Evolutionary conservation across 2,888 invertebrate genomes (phyloP).

Genomic region (Hipparchia semele): DNA sequence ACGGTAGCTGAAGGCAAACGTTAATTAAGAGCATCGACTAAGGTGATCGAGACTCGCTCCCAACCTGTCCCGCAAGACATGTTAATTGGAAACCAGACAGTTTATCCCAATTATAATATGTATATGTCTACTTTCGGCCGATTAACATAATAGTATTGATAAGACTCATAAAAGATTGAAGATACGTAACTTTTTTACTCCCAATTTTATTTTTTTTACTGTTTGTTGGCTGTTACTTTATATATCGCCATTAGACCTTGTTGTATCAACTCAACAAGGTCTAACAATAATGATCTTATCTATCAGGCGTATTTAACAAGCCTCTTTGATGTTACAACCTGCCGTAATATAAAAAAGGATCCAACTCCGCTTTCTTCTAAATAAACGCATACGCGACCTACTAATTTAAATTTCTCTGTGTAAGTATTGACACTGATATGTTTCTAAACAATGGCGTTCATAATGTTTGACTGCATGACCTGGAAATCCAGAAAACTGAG

Average conservation of each 20-base stretch:
- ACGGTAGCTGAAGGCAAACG: constrained; percentile 72
- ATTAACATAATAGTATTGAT: constrained; percentile 17
- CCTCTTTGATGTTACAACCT: constrained; percentile 44
- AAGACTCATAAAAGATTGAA: background rate
- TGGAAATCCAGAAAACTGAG: constrained; percentile 58
- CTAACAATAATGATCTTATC: constrained; percentile 9
- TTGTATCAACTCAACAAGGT: background rate
- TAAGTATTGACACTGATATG: constrained; percentile 57
- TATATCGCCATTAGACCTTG: background rate
- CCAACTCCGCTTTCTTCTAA: constrained; percentile 59
- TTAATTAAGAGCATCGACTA: constrained; percentile 74
- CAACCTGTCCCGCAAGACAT: constrained; percentile 47
- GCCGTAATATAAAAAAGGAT: constrained; percentile 50
- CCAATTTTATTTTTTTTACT: background rate
- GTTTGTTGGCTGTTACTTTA: background rate
- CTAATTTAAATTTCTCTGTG: constrained; percentile 63
- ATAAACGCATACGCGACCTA: constrained; percentile 53
- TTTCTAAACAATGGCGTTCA: constrained; percentile 52
- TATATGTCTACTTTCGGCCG: constrained; percentile 42
- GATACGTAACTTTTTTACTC: background rate
- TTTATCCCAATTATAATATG: constrained; percentile 63
- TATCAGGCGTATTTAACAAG: constrained; percentile 4
- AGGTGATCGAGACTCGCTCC: constrained; percentile 66
- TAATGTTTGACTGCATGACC: constrained; percentile 57
- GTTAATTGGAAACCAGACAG: constrained; percentile 64